Evolutionary conservation across 2,888 invertebrate genomes (phyloP), one percentile per base, ranked within the genome.

Genomic region (Calameuta pallipes): DNA sequence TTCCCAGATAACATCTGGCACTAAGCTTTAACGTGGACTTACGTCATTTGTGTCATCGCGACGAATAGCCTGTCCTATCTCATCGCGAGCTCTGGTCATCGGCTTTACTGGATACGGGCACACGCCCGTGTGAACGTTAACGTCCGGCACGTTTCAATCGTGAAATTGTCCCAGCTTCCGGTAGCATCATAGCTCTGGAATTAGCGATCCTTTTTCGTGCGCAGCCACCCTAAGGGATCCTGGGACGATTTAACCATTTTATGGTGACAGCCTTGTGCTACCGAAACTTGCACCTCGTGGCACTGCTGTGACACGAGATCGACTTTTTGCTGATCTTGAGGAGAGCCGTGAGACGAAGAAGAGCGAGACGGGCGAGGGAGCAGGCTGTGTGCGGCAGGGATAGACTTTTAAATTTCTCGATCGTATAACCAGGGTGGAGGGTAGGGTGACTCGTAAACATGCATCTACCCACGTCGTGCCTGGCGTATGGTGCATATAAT

Each of bases 11-110:
- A 81, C 77, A 81, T 80, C 79, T 82, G 78, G 70, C 70, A 78
- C 78, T 23, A 37, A 73, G 68, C 36, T n/a, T 36, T 70, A 75
- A 31, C 33, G 36, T 71, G 56, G 56, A 23, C 75, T 80, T 80
- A 33, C 79, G 79, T 74, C 79, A 82, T 80, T 79, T 23, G 78
- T 82, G 81, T 79, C 83, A 81, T 69, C 78, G 76, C 68, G 68
- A 73, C 56, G 75, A 75, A 69, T 70, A 79, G 79, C 9, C 56
- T 79, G 75, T 73, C 80, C 73, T 56, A 79, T 80, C 75, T 77
- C 37, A 79, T 80, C 9, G 2, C 23, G 56, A 6, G 9, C 56
- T 56, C 56, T 56, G 56, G 56, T 56, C 56, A 56, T 56, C 56
- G 56, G 23, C 23, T 56, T 56, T 56, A 23, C 56, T 56, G 56